Evolutionary conservation across 2,888 invertebrate genomes (phyloP), one percentile per base, ranked within the genome.

Genomic region (Drosophila anomelani): DNA sequence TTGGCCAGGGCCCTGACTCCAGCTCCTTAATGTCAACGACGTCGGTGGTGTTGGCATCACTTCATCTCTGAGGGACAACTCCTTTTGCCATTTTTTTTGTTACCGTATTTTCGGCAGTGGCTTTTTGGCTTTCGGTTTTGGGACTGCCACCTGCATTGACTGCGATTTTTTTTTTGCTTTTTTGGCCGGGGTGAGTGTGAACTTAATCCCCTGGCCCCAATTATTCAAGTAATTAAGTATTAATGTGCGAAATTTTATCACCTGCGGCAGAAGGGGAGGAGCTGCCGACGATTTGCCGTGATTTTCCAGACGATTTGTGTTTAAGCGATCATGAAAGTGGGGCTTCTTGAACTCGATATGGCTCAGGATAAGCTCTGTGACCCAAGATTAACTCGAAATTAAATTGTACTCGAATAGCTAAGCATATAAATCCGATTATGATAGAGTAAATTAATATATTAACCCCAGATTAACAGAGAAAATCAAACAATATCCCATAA

Each of bases 141-240:
- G 51, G 43, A 47, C 34, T 51, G 76, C 80, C 83, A 87, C 88
- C 87, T 87, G 87, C 87, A 81, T 55, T 69, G 62, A 46, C 53
- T 58, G 56, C 56, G 46, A n/a, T 38, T 56, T 67, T 46, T 46
- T 29, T 29, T 29, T 8, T 8, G 23, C 26, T 26, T 7, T 8
- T 54, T 56, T 55, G 44, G 5, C 10, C 36, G 12, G 13, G n/a
- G 32, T 66, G 85, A 80, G 78, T 77, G 87, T 76, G 90, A 91
- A 90, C 81, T 91, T 91, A 91, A 90, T 91, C 89, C 86, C 79
- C 81, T 88, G 90, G 88, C 82, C 89, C 91, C 90, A 91, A 91
- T 91, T 91, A 91, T 85, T 85, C 90, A 84, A 87, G 90, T 88
- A 90, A 91, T 91, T 91, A 91, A 90, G 90, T 91, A 89, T 91